Evolutionary conservation across 2,113 vertebrate species (phyloP).

Genomic region (Nycticorax nycticorax): DNA sequence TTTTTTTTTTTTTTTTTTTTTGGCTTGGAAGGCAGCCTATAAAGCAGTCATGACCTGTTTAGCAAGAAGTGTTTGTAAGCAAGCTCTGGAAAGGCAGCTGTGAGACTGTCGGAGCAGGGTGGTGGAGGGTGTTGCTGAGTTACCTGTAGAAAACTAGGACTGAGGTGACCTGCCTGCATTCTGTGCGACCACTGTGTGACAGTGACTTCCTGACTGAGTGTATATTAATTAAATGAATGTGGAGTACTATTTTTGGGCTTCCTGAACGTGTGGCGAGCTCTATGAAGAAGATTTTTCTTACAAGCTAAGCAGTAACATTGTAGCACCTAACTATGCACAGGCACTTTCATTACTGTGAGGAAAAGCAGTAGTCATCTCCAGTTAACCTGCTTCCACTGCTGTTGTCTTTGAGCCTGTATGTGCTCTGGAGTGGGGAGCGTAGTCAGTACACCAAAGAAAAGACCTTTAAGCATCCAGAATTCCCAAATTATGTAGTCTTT

Average conservation of each 20-base stretch:
- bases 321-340: not conserved
- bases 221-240: not conserved
- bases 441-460: not conserved
- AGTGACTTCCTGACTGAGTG: not conserved
- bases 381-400: not conserved
- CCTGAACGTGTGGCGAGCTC: not conserved
- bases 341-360: not conserved
- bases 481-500: not conserved
- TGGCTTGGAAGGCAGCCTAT: not conserved
- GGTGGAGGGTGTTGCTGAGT: not conserved
- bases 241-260: not conserved
- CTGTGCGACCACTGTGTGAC: not conserved
- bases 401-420: not conserved
- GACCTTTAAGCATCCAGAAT: not conserved
- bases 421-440: not conserved
- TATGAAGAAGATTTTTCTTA: not conserved
- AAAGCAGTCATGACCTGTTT: conserved; percentile 47
- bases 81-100: not conserved
- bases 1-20: not conserved
- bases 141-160: not conserved
- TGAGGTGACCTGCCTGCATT: not conserved
- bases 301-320: not conserved
- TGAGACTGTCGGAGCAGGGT: not conserved
- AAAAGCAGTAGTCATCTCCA: not conserved
- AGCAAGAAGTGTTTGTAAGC: conserved; percentile 40